Evolutionary conservation across 2,113 vertebrate species (phyloP), one percentile per base, ranked within the genome.

Genomic region (Ramphastos sulfuratus): DNA sequence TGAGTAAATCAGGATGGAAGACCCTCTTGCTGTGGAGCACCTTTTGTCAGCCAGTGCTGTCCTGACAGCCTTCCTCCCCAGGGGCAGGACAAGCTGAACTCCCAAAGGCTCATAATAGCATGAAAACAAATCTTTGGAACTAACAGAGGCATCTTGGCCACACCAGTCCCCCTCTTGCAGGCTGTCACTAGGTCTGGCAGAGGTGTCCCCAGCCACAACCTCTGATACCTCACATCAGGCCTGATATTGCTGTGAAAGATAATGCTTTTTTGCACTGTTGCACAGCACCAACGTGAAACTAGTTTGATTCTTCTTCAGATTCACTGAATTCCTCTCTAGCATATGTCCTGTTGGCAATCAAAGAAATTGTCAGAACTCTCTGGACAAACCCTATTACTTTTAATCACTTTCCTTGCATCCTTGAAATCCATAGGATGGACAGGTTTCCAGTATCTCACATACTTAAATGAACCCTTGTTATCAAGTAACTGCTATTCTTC

Each of bases 381-480:
- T 85, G 75, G 67, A 89, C 80, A 58, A 89, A n/a, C 17, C 23
- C 33, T 60, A 21, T 70, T 93, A 30, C 31, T 56, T 56, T 83
- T 73, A 93, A 89, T 60, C 85, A 75, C 67, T 91, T 90, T 89
- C 59, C 87, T 74, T 74, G 75, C 54, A 69, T 80, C 72, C 69
- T 71, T 82, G 56, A 93, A 89, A 89, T 67, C 55, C 56, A 25
- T 30, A 87, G 85, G 82, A 92, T 3, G 2, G 56, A 85, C 21
- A 73, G 48, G 56, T 37, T 91, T 93, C 44, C 10, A 0, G 42
- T 76, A 85, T 74, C 71, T 91, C 80, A 80, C 44, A 44, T 58
- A 77, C 87, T 91, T 92, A 81, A 89, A 93, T 87, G 92, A 69
- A 77, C 33, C 25, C 65, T 85, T 93, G 87, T 85, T 94, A 92